Conservation (phyloP, 2,113 vertebrate species). For the human region GRCh38 chr16:66271001-66271500, state of each 20-base stretch:
- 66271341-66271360: background rate
- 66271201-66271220: background rate
- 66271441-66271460: background rate
- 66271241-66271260: background rate
- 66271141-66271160: background rate
- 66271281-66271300: fast-evolving
- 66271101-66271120: background rate
- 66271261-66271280: background rate
- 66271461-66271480: background rate
- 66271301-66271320: background rate
- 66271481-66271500: background rate
- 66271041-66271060: fast-evolving
- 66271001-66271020: background rate
- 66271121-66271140: background rate
- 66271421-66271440: background rate
- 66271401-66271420: background rate
- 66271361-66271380: background rate
- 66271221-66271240: background rate
- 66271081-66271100: too few species aligned
- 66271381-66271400: background rate
- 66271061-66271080: background rate
- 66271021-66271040: too few species aligned
- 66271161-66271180: background rate
- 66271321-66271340: background rate
- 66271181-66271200: background rate